Base-by-base conservation (phyloP, 1,140 invertebrate genomes). In the Euwallacea fornicatus region DNA sequence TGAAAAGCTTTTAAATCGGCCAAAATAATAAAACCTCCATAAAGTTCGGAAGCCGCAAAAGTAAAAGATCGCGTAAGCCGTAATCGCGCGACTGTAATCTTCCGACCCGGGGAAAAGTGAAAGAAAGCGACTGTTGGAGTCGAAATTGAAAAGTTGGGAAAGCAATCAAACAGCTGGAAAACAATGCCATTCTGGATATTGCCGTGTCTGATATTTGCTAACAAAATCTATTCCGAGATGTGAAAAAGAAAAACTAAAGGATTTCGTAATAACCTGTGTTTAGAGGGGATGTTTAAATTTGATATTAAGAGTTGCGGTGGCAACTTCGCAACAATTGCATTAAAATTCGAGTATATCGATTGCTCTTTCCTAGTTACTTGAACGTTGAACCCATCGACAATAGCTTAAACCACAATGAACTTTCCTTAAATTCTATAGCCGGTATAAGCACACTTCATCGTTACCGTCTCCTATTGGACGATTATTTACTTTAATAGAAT, bases 81-180 rank as follows among this genome's bases (percentile, higher is more conserved):
- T n/a, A 61, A 61, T 61, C 59, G 59, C 59, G 42, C n/a, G 21
- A 61, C 33, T n/a, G 33, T 61, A 61, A 61, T 61, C 55, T 13
- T 58, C 59, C 10, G 11, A 11, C 9, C 21, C 59, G 42, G n/a
- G 59, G 59, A 41, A 16, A 43, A 61, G 33, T 61, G 42, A 61
- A 61, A 61, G 42, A 61, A 61, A 43, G 15, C 42, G 61, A 7
- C 61, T 15, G 44, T 63, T 50, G 7, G 21, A 15, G 44, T 47
- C 46, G 61, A 63, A 63, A 63, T 63, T 46, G 61, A 63, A 63
- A 63, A 63, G 61, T 63, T 63, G 61, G 61, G 15, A 63, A 63
- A 63, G 61, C 46, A 63, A 63, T 63, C 61, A 63, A 63, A 63
- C 61, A 63, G 47, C 61, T 63, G 61, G 61, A 50, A 63, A 63